Evolutionary conservation across 2,113 vertebrate genomes (phyloP), one percentile per base, ranked within the genome.

Genomic region (Protomyctophum bolini): DNA sequence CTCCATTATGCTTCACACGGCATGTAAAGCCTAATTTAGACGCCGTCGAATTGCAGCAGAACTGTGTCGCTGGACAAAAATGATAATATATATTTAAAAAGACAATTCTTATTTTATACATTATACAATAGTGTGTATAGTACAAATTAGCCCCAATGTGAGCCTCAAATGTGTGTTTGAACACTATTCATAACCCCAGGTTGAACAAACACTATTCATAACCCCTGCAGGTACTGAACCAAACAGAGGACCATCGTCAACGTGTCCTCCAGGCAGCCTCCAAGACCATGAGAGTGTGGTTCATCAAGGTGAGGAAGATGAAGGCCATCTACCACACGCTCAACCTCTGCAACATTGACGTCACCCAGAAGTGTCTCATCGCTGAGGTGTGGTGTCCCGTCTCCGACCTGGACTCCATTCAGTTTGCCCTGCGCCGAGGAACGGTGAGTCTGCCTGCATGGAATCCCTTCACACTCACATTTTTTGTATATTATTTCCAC

Each of bases 271-370:
- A 98, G 89, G 97, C 97, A 0, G 97, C 98, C 6, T 96, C 98
- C 9, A 98, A 98, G 87, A 98, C 93, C 12, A 94, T 98, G 84
- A 90, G 97, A 0, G 96, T 98, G 12, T 99, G 98, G 98, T 98
- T 98, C 90, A 98, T 99, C 87, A 99, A 98, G 76, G 97, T 99
- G 51, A 88, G 97, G 81, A 99, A 99, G 93, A 99, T 99, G 98
- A 99, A 99, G 91, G 98, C 98, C 8, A 97, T 99, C 85, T 99
- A 99, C 91, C 98, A 99, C 54, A 99, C 97, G 0, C 92, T 99
- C 75, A 99, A 99, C 82, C 94, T 99, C 64, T 99, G 98, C 90
- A 99, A 99, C 81, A 99, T 99, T 0, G 98, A 99, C 0, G 98
- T 99, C 69, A 99, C 98, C 0, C 98, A 99, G 93, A 98, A 99